phyloP scores from a whole-genome alignment of 2,113 vertebrate species.

The Butastur rufipennis region DNA sequence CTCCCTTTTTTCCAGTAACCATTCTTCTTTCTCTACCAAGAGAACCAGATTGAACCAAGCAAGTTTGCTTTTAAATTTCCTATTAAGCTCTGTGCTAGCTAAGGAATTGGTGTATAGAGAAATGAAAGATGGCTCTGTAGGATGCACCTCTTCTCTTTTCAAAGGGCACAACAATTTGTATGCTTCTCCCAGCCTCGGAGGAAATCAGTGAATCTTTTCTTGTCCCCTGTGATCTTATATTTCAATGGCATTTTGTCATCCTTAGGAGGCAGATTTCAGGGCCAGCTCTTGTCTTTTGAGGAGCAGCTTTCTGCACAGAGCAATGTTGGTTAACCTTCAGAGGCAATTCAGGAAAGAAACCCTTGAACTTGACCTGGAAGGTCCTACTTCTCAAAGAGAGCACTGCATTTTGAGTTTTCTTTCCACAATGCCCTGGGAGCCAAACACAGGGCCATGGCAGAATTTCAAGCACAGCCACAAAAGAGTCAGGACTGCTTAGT shows the following conservation, averaged over 20 bases:
- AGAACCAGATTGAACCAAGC: not conserved
- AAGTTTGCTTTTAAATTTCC: not conserved
- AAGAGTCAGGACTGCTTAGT: not conserved
- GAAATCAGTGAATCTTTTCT: not conserved
- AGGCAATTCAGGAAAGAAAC: not conserved
- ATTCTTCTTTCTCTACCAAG: not conserved
- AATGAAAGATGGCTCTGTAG: not conserved
- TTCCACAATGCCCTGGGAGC: not conserved
- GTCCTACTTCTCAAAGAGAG: not conserved
- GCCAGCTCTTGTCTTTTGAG: not conserved
- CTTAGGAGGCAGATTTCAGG: not conserved
- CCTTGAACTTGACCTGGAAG: not conserved
- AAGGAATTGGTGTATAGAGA: not conserved
- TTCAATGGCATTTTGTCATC: not conserved
- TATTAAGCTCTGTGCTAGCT: not conserved
- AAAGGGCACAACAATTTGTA: not conserved
- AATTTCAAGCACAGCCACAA: not conserved
- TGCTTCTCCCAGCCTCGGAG: not conserved
- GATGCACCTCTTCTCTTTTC: not conserved
- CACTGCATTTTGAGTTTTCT: not conserved
- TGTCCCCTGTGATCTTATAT: not conserved
- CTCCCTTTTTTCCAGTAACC: not conserved
- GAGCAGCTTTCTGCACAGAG: not conserved
- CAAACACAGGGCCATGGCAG: not conserved
- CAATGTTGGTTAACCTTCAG: not conserved